Conservation (phyloP, 2,113 vertebrate species). For the Anolis sagrei region DNA sequence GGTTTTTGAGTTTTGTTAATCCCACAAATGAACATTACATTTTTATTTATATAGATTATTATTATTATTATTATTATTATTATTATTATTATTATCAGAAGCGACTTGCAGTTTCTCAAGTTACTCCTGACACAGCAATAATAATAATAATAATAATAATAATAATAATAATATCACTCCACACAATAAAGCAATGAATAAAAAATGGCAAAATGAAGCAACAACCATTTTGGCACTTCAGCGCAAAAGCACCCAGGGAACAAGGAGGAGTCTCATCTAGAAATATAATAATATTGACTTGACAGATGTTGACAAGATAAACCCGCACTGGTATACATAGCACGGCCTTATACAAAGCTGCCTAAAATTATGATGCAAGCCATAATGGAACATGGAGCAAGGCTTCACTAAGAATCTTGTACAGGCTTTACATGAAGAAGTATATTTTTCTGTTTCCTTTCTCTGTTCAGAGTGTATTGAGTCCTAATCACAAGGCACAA, state of each 20-base stretch:
- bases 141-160: no score
- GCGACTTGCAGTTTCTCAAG: no score
- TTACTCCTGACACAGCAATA: no score
- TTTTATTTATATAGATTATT: no score
- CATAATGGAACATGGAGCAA: neutral
- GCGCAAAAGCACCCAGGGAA: neutral
- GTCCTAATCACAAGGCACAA: slow-evolving; percentile 10
- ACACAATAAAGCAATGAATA: neutral
- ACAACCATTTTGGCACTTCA: slow-evolving; percentile 1
- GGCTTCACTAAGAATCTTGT: neutral
- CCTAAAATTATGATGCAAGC: neutral
- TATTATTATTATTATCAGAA: no score
- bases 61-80: no score
- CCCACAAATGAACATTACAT: no score
- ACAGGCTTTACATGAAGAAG: neutral
- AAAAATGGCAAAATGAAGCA: neutral
- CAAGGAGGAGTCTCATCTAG: neutral
- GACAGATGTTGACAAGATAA: neutral
- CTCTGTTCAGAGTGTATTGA: neutral
- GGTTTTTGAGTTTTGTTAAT: no score
- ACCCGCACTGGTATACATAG: neutral
- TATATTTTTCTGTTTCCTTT: neutral
- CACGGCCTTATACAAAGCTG: neutral
- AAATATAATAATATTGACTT: neutral
- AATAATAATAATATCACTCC: no score